A percentile compares a stretch with the other conserved stretches of the same genome.
Evolutionary conservation across 2,888 invertebrate species (phyloP).

Genomic region (Lampropteryx suffumata): DNA sequence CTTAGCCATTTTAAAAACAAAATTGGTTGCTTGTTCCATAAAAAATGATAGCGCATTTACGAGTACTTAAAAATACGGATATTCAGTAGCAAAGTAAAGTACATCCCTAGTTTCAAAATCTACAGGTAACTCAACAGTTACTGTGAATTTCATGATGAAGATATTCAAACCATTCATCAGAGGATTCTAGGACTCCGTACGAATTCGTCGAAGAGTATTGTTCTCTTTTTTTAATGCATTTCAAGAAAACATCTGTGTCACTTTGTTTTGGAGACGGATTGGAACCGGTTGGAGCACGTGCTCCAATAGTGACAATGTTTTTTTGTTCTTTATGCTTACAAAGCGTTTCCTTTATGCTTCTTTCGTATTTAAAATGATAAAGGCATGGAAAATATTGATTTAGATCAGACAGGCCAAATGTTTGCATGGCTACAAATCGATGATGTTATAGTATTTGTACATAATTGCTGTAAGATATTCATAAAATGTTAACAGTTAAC

Average conservation of each 20-base stretch:
- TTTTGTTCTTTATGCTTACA: slow-evolving; percentile 4
- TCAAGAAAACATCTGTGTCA: slow-evolving; percentile 61
- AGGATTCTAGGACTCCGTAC: slow-evolving; percentile 8
- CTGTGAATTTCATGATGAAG: slow-evolving; percentile 6
- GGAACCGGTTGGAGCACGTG: slow-evolving; percentile 60
- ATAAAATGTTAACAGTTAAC: no score
- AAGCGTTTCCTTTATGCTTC: no score
- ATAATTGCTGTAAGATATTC: no score
- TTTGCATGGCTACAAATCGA: no score
- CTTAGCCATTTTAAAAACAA: no score
- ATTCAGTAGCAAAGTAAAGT: background rate
- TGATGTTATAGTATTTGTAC: no score
- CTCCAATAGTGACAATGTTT: slow-evolving; percentile 45
- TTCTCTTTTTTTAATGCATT: slow-evolving; percentile 48
- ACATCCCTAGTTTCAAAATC: slow-evolving; percentile 6
- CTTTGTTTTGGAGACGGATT: slow-evolving; percentile 50
- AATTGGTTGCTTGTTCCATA: no score
- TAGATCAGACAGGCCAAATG: no score
- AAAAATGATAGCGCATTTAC: no score
- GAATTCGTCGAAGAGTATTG: slow-evolving; percentile 39
- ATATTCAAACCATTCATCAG: slow-evolving; percentile 52
- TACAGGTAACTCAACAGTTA: slow-evolving; percentile 9
- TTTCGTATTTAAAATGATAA: no score
- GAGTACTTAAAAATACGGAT: no score
- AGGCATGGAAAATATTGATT: no score